A percentile compares a stretch with the other conserved stretches of the same genome.
Conservation (phyloP, 1,140 invertebrate species). For the Pemphigus obesinymphae region DNA sequence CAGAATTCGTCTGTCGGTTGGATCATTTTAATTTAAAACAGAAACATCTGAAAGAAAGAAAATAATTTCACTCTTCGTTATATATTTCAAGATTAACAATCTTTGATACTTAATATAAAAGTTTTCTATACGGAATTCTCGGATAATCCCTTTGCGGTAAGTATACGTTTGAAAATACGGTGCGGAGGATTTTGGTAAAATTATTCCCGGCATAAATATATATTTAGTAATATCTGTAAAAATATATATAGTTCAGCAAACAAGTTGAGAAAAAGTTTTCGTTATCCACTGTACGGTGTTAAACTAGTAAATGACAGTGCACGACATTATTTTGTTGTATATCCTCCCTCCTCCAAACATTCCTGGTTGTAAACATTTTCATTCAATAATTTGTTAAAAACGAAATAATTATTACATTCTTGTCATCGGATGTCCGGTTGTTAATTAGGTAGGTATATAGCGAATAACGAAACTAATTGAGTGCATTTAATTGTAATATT, state of each 20-base stretch:
- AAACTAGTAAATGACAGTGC: conserved; percentile 12
- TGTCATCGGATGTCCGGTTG: background rate
- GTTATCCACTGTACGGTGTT: background rate
- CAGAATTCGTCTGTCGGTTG: background rate
- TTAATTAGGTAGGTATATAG: background rate
- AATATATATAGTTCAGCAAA: conserved; percentile 5
- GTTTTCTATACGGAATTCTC: background rate
- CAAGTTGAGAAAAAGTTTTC: background rate
- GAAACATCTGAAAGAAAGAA: background rate
- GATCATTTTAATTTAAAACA: too few species aligned
- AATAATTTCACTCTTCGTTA: background rate
- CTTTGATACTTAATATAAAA: background rate
- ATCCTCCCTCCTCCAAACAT: too few species aligned
- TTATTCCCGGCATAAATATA: background rate
- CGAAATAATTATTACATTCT: background rate
- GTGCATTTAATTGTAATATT: background rate
- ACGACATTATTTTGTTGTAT: too few species aligned
- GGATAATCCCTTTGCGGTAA: background rate
- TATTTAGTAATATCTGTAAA: conserved; percentile 11
- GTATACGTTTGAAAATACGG: background rate
- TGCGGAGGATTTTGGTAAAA: background rate
- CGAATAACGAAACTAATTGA: background rate
- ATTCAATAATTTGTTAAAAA: conserved; percentile 6
- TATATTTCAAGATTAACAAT: background rate
- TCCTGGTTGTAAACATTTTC: too few species aligned